Evolutionary conservation across 2,797 vertebrate species (phyloP).

Genomic region (Columba guinea): DNA sequence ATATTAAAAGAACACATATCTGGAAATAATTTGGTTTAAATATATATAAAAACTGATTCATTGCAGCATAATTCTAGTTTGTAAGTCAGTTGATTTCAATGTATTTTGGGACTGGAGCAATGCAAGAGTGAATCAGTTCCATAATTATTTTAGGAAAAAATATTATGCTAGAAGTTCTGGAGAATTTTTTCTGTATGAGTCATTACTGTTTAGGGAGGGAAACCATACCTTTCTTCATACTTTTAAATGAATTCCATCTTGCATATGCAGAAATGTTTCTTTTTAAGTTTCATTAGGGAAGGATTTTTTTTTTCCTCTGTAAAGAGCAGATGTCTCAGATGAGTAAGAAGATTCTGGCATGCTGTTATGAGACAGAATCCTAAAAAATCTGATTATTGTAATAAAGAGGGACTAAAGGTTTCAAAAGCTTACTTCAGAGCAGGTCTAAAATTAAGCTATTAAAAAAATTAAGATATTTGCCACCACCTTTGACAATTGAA

Average conservation of each 20-base stretch:
- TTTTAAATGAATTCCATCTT: conserved; percentile 47
- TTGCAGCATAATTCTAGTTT: conserved; percentile 14
- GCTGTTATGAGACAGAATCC: neutral
- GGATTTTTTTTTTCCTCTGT: neutral
- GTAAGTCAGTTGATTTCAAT: conserved; percentile 42
- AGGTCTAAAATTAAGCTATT: conserved; percentile 13
- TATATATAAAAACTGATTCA: conserved; percentile 20
- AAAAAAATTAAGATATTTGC: neutral
- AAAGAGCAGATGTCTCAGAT: conserved; percentile 47
- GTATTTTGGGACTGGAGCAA: conserved; percentile 21
- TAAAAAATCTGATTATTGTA: neutral
- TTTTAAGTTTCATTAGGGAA: conserved; percentile 42
- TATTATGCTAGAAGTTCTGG: neutral
- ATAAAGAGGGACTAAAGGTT: neutral
- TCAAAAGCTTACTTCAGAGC: neutral
- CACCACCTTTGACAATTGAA: neutral
- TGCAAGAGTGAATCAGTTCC: neutral
- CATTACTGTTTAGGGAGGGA: neutral
- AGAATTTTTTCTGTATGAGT: neutral
- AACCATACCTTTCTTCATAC: conserved; percentile 21
- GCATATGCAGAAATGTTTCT: conserved; percentile 33
- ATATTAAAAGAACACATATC: neutral
- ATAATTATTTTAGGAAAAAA: conserved; percentile 24
- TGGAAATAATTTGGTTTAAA: conserved; percentile 37
- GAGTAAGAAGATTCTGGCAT: neutral